phyloP scores from a whole-genome alignment of 2,797 vertebrate genomes.

The Alca torda region DNA sequence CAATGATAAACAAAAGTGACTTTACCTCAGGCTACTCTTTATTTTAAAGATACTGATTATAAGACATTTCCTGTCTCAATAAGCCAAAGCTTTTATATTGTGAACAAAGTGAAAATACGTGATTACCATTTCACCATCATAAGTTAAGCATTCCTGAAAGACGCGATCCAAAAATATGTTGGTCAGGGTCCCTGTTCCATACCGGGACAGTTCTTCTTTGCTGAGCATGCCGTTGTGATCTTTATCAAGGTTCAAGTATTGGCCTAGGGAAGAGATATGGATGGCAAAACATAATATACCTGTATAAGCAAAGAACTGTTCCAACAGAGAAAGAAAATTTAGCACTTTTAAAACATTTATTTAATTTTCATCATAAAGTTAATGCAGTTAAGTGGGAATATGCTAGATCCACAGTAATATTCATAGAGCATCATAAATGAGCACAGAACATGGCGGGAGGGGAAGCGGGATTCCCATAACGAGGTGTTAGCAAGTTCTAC shows the following conservation, averaged over 20 bases:
- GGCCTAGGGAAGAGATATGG: constrained; percentile 77
- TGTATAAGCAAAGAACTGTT: background rate
- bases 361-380: background rate
- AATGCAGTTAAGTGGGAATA: background rate
- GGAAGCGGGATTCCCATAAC: fast-evolving
- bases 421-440: background rate
- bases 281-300: background rate
- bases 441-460: background rate
- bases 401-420: background rate
- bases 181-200: constrained; percentile 95
- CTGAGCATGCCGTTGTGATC: constrained; percentile 99
- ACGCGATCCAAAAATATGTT: constrained; percentile 94
- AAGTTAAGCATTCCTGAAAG: constrained; percentile 97
- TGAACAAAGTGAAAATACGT: background rate
- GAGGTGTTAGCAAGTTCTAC: background rate
- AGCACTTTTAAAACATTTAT: background rate
- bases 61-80: background rate
- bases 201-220: constrained; percentile 97
- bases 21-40: background rate
- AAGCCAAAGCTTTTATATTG: background rate
- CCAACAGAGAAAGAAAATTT: background rate
- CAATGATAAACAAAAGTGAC: background rate
- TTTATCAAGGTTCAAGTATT: constrained; percentile 97
- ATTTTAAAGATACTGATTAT: background rate
- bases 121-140: constrained; percentile 97